These are phyloP conservation scores for Scylla paramamosain DNA, from an alignment of 1,140 invertebrate species.

Conservation along the genomic window DNA sequence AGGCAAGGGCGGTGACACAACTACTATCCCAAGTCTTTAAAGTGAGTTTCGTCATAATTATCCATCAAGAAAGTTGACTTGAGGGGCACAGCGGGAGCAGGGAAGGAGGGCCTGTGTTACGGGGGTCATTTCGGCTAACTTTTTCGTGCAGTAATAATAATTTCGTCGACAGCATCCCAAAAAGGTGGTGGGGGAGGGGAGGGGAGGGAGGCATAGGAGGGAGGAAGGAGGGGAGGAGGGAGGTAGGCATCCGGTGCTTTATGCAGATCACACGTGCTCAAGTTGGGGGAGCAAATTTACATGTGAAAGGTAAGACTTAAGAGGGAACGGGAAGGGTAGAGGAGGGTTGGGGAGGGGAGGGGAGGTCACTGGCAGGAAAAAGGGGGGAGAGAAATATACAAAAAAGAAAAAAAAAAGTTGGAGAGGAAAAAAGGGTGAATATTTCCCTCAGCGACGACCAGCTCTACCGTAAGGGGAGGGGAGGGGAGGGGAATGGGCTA, in stretches of 20 bases:
- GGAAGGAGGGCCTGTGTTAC: not conserved
- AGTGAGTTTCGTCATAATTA: constrained; percentile 10
- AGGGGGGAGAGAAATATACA: not conserved
- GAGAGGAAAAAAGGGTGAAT: not conserved
- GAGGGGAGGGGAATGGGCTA: not conserved
- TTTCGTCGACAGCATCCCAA: constrained; percentile 8
- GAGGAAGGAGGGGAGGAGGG: not conserved
- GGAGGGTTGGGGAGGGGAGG: not conserved
- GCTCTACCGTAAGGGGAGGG: not conserved
- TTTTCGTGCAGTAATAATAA: constrained; percentile 24
- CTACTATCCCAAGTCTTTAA: not conserved
- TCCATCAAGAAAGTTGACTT: constrained; percentile 13
- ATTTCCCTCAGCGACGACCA: not conserved
- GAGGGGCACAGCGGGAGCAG: not conserved
- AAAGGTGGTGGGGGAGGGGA: constrained; percentile 30
- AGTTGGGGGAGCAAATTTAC: constrained; percentile 56
- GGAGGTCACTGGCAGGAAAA: not conserved
- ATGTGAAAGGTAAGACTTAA: constrained; percentile 52
- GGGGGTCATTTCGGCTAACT: constrained; percentile 10
- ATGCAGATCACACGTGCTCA: constrained; percentile 52
- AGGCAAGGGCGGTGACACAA: not conserved
- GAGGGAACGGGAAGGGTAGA: not conserved
- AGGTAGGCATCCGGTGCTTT: not conserved
- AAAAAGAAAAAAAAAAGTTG: not conserved
- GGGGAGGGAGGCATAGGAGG: not conserved